Conservation (phyloP, 1,140 invertebrate genomes). For the Drosophila melanica region DNA sequence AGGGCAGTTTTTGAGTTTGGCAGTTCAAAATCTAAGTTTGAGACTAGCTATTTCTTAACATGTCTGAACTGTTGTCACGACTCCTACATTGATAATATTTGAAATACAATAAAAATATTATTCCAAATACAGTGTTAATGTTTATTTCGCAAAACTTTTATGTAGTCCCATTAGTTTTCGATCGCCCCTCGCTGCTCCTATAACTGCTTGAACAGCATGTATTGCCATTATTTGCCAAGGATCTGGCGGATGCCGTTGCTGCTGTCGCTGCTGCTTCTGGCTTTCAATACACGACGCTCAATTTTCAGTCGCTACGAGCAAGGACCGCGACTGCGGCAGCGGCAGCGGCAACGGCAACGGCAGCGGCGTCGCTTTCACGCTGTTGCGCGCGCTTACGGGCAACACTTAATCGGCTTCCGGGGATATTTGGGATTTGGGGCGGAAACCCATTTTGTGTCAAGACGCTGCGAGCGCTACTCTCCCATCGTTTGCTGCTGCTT, state of each 20-base stretch:
- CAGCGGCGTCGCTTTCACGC: conserved; percentile 58
- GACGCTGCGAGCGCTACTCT: conserved; percentile 58
- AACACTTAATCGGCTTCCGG: conserved; percentile 82
- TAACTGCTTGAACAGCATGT: conserved; percentile 72
- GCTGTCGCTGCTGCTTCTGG: conserved; percentile 40
- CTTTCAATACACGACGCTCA: conserved; percentile 50
- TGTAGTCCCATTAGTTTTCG: neutral
- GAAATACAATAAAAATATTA: too few relatives aligned
- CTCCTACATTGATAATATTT: too few relatives aligned
- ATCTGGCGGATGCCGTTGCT: conserved; percentile 34
- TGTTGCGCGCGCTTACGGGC: conserved; percentile 77
- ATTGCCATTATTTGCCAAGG: conserved; percentile 72
- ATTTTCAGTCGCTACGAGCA: conserved; percentile 59
- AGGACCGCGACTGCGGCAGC: conserved; percentile 12
- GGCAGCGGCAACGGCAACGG: neutral
- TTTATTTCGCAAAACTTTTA: too few relatives aligned
- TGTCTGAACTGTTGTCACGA: too few relatives aligned
- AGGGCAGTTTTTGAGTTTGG: conserved; percentile 25
- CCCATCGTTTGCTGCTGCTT: conserved; percentile 13
- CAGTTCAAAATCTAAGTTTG: too few relatives aligned
- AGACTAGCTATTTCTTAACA: too few relatives aligned
- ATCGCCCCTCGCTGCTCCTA: conserved; percentile 26
- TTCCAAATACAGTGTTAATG: too few relatives aligned
- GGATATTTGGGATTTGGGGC: conserved; percentile 81
- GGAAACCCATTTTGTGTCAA: conserved; percentile 82